phyloP scores from a whole-genome alignment of 1,140 invertebrate species.

The Plectus sambesii region DNA sequence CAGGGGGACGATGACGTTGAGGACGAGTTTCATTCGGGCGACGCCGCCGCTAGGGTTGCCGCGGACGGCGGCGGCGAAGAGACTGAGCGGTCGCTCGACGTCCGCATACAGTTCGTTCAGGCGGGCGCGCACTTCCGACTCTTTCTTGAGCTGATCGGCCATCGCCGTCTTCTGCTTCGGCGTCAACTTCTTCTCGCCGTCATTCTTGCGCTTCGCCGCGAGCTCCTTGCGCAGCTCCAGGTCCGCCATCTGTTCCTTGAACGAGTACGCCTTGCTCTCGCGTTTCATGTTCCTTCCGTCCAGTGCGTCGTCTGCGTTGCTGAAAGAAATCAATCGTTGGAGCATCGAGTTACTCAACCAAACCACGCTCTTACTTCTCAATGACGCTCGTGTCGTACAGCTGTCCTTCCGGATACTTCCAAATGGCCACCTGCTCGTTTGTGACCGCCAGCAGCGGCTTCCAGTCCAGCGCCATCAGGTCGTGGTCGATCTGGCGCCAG shows the following conservation, averaged over 20 bases:
- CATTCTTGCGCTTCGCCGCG: slow-evolving; percentile 68
- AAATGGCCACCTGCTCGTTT: slow-evolving; percentile 73
- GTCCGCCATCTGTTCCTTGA: slow-evolving; percentile 91
- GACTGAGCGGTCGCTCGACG: slow-evolving; percentile 16
- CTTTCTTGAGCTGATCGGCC: slow-evolving; percentile 72
- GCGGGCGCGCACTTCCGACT: slow-evolving; percentile 54
- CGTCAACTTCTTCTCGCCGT: slow-evolving; percentile 65
- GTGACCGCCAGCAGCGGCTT: too few relatives aligned
- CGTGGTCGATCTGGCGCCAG: too few relatives aligned
- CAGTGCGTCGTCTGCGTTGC: slow-evolving; percentile 47
- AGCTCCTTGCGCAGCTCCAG: slow-evolving; percentile 76
- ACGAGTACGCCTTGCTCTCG: slow-evolving; percentile 91
- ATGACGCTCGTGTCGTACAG: slow-evolving; percentile 79
- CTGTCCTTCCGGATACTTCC: slow-evolving; percentile 71
- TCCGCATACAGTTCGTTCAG: slow-evolving; percentile 19
- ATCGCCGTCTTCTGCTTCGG: slow-evolving; percentile 85
- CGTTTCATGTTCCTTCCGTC: slow-evolving; percentile 73
- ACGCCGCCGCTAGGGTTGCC: slow-evolving; percentile 26
- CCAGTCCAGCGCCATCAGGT: too few relatives aligned
- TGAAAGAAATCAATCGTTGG: slow-evolving; percentile 41
- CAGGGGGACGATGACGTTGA: slow-evolving; percentile 40
- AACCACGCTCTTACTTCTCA: slow-evolving; percentile 56
- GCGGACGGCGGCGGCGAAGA: slow-evolving; percentile 18
- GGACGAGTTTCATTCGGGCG: slow-evolving; percentile 24
- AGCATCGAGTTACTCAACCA: slow-evolving; percentile 8